A percentile compares a stretch with the other conserved stretches of the same genome.
Evolutionary conservation across 2,113 vertebrate genomes (phyloP).

Genomic region (Phalacrocorax pelagicus): DNA sequence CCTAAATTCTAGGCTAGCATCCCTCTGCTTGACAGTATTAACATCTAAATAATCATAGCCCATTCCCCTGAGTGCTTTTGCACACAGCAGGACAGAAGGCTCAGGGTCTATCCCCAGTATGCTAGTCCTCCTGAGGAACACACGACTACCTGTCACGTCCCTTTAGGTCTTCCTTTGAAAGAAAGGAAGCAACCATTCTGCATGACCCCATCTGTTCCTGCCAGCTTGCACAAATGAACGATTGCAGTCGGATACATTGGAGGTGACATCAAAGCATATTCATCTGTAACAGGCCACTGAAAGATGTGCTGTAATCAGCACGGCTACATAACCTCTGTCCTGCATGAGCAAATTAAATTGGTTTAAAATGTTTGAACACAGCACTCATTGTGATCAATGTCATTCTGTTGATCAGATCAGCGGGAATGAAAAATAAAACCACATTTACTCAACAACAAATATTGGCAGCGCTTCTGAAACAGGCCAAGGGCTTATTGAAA

Average conservation of each 20-base stretch:
- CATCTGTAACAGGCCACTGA: not conserved
- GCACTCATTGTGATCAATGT: conserved; percentile 1
- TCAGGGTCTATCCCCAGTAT: not conserved
- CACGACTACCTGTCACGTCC: rapidly evolving
- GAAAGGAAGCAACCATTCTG: not conserved
- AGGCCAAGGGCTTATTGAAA: conserved; percentile 35
- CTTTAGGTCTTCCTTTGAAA: not conserved
- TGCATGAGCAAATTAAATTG: not conserved
- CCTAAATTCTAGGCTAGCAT: not conserved
- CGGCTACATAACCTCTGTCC: not conserved
- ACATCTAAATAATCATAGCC: not conserved
- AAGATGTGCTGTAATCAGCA: not conserved
- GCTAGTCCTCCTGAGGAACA: not conserved
- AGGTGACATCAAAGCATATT: not conserved
- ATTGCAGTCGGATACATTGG: rapidly evolving
- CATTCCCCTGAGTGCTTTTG: not conserved
- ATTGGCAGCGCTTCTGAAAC: conserved; percentile 45
- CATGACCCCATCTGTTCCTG: not conserved
- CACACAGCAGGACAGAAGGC: not conserved
- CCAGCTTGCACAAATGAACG: not conserved
- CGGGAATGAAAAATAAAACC: conserved; percentile 40
- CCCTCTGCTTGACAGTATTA: not conserved
- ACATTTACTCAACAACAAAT: conserved; percentile 33
- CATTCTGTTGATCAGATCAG: conserved; percentile 9
- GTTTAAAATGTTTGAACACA: conserved; percentile 41